A percentile compares a stretch with the other conserved stretches of the same genome.
phyloP scores from a whole-genome alignment of 2,797 vertebrate species.

The Manis javanica region DNA sequence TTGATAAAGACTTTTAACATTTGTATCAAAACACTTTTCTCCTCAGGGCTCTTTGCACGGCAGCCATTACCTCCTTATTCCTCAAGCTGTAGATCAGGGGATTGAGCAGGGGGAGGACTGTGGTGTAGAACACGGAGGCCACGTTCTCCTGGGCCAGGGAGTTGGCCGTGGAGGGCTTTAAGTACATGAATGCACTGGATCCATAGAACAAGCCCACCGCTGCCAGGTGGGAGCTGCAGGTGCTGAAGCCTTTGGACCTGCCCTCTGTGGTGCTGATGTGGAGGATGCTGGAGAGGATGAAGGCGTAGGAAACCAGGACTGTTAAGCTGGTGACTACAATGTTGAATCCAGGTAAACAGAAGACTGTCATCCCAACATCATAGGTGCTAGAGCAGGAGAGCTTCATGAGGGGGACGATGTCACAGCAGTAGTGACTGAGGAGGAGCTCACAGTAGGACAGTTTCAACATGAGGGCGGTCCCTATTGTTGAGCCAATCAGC shows the following conservation, averaged over 20 bases:
- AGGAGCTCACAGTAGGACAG: constrained; percentile 53
- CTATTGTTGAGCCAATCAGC: background rate
- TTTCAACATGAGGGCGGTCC: constrained; percentile 38
- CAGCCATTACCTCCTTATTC: background rate
- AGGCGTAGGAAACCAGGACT: constrained; percentile 40
- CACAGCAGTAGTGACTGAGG: constrained; percentile 66
- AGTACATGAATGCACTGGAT: constrained; percentile 59
- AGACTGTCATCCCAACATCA: constrained; percentile 8
- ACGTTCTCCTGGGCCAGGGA: constrained; percentile 48
- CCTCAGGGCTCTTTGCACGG: background rate
- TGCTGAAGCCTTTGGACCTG: constrained; percentile 67
- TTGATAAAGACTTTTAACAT: background rate
- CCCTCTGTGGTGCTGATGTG: background rate
- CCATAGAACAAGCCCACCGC: constrained; percentile 53
- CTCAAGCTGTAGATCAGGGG: constrained; percentile 45
- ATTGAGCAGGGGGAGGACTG: constrained; percentile 26
- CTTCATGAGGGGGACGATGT: constrained; percentile 52
- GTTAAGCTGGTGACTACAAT: constrained; percentile 10
- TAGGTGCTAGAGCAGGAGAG: constrained; percentile 62
- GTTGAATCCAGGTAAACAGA: constrained; percentile 18
- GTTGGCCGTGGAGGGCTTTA: constrained; percentile 32
- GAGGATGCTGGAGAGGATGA: constrained; percentile 57
- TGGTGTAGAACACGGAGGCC: constrained; percentile 35
- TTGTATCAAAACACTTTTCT: background rate
- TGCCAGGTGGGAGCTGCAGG: constrained; percentile 65